phyloP scores from a whole-genome alignment of 2,888 invertebrate genomes.

The Phania funesta region DNA sequence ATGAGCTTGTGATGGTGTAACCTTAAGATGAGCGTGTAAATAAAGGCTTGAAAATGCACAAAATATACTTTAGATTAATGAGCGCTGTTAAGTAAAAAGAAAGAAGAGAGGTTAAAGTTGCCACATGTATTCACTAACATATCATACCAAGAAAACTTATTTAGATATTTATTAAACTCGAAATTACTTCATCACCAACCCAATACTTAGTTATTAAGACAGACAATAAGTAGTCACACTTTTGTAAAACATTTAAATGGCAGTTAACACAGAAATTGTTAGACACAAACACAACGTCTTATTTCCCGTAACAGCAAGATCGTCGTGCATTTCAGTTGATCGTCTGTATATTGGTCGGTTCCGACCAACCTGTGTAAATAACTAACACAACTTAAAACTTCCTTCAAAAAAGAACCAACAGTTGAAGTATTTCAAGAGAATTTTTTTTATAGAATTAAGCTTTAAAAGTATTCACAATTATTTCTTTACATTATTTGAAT shows the following conservation, averaged over 20 bases:
- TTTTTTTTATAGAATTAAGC: background rate
- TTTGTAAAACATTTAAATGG: conserved; percentile 34
- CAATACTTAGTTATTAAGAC: background rate
- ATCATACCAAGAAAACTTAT: background rate
- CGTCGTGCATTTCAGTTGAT: background rate
- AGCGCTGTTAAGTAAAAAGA: too few species aligned
- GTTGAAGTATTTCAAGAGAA: background rate
- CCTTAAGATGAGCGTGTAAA: too few species aligned
- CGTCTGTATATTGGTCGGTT: background rate
- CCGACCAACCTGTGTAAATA: background rate
- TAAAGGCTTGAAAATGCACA: too few species aligned
- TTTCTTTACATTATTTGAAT: background rate
- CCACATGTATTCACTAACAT: too few species aligned
- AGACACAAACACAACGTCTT: conserved; percentile 30
- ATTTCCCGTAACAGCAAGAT: background rate
- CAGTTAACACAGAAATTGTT: conserved; percentile 51
- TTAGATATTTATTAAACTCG: background rate
- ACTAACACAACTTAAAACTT: conserved; percentile 22
- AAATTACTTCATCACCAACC: background rate
- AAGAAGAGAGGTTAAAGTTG: too few species aligned
- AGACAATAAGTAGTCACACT: conserved; percentile 36
- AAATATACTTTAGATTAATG: too few species aligned
- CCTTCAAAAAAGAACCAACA: background rate
- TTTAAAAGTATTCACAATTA: conserved; percentile 3
- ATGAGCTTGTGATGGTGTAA: too few species aligned